A percentile compares a stretch with the other conserved stretches of the same genome.
These are phyloP conservation scores for Alligator sinensis DNA, from an alignment of 2,113 vertebrate genomes.

Conservation along the genomic window DNA sequence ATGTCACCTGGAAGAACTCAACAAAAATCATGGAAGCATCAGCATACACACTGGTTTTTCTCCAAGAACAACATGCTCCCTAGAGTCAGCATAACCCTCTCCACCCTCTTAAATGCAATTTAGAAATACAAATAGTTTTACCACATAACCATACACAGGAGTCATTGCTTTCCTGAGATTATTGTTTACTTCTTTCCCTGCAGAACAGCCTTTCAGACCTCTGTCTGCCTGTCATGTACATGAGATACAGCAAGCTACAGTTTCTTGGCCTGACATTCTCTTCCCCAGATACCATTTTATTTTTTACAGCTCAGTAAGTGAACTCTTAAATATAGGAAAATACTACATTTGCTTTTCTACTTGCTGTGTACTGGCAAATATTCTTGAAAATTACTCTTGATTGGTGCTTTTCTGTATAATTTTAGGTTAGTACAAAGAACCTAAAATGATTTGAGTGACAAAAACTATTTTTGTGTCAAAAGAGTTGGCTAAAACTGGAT, in stretches of 20 bases:
- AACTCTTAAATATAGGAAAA: not conserved
- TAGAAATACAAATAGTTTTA: not conserved
- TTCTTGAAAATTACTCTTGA: not conserved
- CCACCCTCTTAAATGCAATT: not conserved
- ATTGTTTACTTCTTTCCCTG: not conserved
- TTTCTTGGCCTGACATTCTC: not conserved
- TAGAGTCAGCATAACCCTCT: not conserved
- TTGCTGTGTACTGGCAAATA: not conserved
- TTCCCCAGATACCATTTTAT: not conserved
- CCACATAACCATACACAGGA: rapidly evolving
- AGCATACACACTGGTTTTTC: not conserved
- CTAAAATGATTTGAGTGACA: not conserved
- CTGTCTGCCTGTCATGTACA: not conserved
- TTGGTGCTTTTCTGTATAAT: not conserved
- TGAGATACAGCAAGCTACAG: not conserved
- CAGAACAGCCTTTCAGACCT: not conserved
- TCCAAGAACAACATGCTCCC: not conserved
- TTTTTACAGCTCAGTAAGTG: not conserved
- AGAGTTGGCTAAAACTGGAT: not conserved
- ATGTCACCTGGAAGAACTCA: not conserved
- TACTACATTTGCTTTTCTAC: not conserved
- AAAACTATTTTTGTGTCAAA: not conserved
- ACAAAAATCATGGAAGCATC: not conserved
- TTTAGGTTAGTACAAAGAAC: not conserved
- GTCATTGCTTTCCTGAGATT: not conserved